phyloP scores from a whole-genome alignment of 2,113 vertebrate genomes.

The Neolamprologus sp. region DNA sequence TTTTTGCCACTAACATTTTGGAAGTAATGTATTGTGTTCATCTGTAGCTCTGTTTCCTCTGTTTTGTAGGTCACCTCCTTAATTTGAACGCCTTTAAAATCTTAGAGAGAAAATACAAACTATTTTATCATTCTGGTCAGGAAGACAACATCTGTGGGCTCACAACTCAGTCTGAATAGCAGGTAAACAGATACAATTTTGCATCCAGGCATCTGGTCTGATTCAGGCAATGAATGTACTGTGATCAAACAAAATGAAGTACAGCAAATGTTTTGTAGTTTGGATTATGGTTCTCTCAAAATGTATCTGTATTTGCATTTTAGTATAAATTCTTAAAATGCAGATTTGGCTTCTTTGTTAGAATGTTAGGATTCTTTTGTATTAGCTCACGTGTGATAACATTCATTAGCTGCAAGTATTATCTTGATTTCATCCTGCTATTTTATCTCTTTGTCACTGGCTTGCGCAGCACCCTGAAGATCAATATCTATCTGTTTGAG shows the following conservation, averaged over 20 bases:
- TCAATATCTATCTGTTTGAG: background rate
- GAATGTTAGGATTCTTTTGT: background rate
- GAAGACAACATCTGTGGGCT: background rate
- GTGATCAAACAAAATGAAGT: background rate
- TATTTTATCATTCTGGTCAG: background rate
- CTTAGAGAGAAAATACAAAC: background rate
- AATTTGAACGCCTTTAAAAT: background rate
- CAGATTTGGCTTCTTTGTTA: background rate
- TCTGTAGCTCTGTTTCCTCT: background rate
- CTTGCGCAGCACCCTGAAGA: background rate
- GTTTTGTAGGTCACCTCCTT: background rate
- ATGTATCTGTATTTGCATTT: background rate
- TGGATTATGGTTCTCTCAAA: background rate
- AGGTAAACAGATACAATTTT: background rate
- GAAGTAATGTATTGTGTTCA: background rate
- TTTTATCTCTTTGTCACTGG: background rate
- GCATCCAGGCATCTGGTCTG: background rate
- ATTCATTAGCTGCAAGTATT: background rate
- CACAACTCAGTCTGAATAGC: background rate
- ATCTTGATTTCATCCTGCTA: background rate
- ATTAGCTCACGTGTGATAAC: background rate
- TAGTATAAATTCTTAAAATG: background rate
- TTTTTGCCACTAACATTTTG: background rate
- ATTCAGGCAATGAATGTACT: background rate
- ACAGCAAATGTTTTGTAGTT: background rate